A percentile compares a stretch with the other conserved stretches of the same genome.
Conservation (phyloP, 2,888 invertebrate genomes). For the Cheilosia urbana region DNA sequence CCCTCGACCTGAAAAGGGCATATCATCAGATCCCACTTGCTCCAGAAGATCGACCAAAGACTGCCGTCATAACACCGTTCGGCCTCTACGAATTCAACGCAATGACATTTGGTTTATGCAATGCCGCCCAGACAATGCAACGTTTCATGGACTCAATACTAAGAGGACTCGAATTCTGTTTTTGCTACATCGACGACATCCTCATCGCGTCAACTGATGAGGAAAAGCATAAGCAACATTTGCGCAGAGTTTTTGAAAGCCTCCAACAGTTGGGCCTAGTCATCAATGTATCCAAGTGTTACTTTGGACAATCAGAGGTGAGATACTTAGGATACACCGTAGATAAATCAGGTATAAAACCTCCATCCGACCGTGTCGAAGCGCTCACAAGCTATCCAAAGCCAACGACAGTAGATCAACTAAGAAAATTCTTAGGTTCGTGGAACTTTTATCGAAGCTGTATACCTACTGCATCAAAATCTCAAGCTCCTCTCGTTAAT, state of each 20-base stretch:
- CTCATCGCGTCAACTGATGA: constrained; percentile 4
- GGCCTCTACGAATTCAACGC: too few relatives aligned
- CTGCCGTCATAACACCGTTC: too few relatives aligned
- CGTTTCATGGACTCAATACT: constrained; percentile 16
- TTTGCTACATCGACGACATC: constrained; percentile 26
- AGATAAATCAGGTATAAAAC: constrained; percentile 18
- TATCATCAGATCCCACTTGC: too few relatives aligned
- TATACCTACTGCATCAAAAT: constrained; percentile 30
- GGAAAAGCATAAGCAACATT: constrained; percentile 6
- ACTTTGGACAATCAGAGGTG: constrained; percentile 33
- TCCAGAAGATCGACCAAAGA: too few relatives aligned
- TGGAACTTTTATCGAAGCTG: constrained; percentile 51
- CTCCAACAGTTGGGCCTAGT: background rate
- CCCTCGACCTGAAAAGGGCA: too few relatives aligned
- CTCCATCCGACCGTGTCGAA: constrained; percentile 38
- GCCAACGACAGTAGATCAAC: constrained; percentile 16
- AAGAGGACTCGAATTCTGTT: constrained; percentile 29
- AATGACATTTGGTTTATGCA: constrained; percentile 35
- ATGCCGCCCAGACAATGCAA: constrained; percentile 36
- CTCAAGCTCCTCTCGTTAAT: constrained; percentile 39
- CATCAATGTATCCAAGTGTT: constrained; percentile 58
- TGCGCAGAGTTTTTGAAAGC: constrained; percentile 3
- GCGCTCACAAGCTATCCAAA: constrained; percentile 21
- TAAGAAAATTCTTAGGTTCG: constrained; percentile 32
- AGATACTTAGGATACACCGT: constrained; percentile 38